Evolutionary conservation across 2,113 vertebrate genomes (phyloP).

Genomic region (Amia ocellicauda): DNA sequence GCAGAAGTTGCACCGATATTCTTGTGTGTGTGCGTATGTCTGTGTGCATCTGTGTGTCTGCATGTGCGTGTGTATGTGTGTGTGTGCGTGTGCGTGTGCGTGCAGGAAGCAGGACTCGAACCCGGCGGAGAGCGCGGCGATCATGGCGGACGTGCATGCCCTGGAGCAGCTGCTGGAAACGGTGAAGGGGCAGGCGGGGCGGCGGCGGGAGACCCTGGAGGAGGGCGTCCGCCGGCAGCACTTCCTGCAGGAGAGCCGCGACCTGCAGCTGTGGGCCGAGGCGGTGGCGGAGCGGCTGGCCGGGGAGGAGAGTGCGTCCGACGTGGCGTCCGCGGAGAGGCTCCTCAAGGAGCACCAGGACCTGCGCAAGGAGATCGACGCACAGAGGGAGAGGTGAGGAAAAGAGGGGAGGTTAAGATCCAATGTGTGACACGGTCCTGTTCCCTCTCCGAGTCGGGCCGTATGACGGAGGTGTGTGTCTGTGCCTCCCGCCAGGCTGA

Average conservation of each 20-base stretch:
- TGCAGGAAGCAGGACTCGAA: constrained; percentile 74
- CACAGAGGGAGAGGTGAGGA: constrained; percentile 68
- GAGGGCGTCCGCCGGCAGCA: constrained; percentile 48
- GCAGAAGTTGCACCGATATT: too few species aligned
- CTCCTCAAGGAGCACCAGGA: constrained; percentile 69
- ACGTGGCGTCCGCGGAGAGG: constrained; percentile 64
- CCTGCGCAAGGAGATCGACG: constrained; percentile 68
- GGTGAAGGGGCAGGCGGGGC: constrained; percentile 53
- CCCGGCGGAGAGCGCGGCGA: constrained; percentile 66
- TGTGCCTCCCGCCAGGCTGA: constrained; percentile 43
- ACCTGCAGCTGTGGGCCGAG: constrained; percentile 62
- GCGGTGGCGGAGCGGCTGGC: constrained; percentile 57
- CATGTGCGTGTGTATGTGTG: not conserved
- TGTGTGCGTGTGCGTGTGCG: not conserved
- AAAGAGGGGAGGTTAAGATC: too few species aligned
- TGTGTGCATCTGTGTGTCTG: not conserved
- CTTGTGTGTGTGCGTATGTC: not conserved
- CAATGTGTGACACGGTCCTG: too few species aligned
- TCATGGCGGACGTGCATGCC: constrained; percentile 65
- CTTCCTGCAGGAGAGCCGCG: constrained; percentile 68
- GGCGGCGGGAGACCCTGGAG: constrained; percentile 42
- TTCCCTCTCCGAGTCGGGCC: too few species aligned
- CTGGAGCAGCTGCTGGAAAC: constrained; percentile 68
- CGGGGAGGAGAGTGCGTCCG: constrained; percentile 59
- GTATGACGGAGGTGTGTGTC: not conserved